Conservation (phyloP, 2,113 vertebrate genomes). For the Otus sunia region DNA sequence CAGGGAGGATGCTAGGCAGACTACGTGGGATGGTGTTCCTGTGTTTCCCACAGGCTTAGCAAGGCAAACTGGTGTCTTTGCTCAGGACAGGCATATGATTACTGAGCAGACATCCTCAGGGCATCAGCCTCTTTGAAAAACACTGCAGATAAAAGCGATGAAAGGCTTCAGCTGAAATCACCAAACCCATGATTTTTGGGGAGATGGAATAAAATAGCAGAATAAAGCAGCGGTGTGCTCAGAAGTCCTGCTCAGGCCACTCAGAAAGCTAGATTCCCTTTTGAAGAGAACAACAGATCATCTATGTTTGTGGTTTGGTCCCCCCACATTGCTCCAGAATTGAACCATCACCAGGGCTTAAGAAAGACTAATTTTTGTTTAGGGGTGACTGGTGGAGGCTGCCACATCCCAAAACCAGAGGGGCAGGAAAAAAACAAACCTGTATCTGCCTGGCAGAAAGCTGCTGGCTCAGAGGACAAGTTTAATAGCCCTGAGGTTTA, state of each 20-base stretch:
- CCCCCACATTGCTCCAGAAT: accelerated
- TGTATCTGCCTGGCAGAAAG: not conserved
- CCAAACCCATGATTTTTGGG: not conserved
- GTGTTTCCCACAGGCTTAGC: not conserved
- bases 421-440: not conserved
- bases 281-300: not conserved
- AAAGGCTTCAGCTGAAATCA: not conserved
- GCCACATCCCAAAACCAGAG: not conserved
- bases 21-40: not conserved
- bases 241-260: not conserved
- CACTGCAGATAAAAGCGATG: not conserved
- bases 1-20: not conserved
- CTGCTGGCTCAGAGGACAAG: not conserved
- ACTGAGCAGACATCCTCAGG: not conserved
- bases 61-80: not conserved
- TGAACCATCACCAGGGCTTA: not conserved
- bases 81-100: not conserved
- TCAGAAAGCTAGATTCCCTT: not conserved
- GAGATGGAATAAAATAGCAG: not conserved
- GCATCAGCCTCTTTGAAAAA: not conserved
- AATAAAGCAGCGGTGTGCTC: not conserved
- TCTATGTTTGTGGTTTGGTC: not conserved
- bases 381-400: not conserved
- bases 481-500: not conserved
- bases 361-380: not conserved